Conservation (phyloP, 2,113 vertebrate genomes). For the Trochalopteron elliotii region DNA sequence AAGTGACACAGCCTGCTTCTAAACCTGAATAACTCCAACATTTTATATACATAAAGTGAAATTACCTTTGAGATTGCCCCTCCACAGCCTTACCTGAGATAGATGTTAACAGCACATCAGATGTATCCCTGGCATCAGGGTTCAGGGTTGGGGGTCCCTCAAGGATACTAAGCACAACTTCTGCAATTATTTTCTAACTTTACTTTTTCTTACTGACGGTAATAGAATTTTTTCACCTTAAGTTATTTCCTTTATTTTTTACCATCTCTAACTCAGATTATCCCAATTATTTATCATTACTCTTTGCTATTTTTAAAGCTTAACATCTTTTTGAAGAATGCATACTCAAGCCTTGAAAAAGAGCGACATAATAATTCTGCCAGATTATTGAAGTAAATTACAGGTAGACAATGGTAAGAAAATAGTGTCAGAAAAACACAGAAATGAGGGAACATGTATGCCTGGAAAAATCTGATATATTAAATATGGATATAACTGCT, state of each 20-base stretch:
- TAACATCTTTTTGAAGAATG: conserved; percentile 11
- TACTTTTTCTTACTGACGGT: neutral
- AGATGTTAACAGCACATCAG: fast-evolving
- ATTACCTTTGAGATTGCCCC: neutral
- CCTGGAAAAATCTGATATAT: neutral
- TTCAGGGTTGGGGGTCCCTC: neutral
- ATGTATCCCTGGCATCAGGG: fast-evolving
- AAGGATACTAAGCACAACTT: neutral
- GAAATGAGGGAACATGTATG: neutral
- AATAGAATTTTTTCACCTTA: neutral
- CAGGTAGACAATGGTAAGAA: neutral
- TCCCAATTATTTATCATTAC: conserved; percentile 25
- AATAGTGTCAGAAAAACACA: neutral
- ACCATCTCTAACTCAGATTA: neutral
- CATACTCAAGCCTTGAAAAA: neutral
- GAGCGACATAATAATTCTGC: neutral
- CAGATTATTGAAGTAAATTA: neutral
- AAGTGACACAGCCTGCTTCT: neutral
- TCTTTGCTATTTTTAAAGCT: conserved; percentile 31
- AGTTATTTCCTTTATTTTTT: conserved; percentile 5
- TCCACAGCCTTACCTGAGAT: neutral
- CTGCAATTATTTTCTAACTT: neutral
- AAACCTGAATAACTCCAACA: neutral
- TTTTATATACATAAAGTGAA: neutral
- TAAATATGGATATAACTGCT: neutral